Conservation (phyloP, 2,113 vertebrate genomes). For the Bambusicola thoracicus region DNA sequence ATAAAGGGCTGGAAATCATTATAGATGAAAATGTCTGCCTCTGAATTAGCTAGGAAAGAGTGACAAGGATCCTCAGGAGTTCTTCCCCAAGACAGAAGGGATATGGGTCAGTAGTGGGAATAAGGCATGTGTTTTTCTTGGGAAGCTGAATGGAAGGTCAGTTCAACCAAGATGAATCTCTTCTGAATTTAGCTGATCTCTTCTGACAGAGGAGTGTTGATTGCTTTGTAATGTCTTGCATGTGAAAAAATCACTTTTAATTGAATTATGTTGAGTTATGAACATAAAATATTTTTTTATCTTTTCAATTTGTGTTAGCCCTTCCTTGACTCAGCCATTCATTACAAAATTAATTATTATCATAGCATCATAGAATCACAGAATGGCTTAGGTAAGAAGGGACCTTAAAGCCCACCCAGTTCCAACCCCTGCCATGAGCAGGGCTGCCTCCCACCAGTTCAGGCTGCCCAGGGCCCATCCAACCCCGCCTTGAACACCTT, state of each 20-base stretch:
- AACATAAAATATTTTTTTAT: neutral
- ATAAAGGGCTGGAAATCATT: neutral
- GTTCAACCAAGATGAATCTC: neutral
- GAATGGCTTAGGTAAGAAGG: no score
- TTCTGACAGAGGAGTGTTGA: neutral
- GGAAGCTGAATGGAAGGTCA: neutral
- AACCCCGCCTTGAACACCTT: no score
- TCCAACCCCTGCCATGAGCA: no score
- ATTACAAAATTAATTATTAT: neutral
- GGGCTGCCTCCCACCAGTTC: no score
- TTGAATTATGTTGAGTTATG: neutral
- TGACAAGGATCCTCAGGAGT: neutral
- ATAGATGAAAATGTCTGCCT: neutral
- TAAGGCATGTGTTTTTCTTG: neutral
- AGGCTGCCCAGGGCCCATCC: no score
- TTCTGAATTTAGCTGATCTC: neutral
- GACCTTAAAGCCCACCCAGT: no score
- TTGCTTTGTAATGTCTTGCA: neutral
- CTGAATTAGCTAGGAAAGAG: neutral
- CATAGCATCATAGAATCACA: no score
- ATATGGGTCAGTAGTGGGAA: neutral
- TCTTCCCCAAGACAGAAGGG: neutral
- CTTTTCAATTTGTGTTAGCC: neutral
- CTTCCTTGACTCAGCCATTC: neutral
- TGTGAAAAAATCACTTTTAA: neutral